phyloP scores from a whole-genome alignment of 2,797 vertebrate genomes.

The Scyliorhinus canicula region DNA sequence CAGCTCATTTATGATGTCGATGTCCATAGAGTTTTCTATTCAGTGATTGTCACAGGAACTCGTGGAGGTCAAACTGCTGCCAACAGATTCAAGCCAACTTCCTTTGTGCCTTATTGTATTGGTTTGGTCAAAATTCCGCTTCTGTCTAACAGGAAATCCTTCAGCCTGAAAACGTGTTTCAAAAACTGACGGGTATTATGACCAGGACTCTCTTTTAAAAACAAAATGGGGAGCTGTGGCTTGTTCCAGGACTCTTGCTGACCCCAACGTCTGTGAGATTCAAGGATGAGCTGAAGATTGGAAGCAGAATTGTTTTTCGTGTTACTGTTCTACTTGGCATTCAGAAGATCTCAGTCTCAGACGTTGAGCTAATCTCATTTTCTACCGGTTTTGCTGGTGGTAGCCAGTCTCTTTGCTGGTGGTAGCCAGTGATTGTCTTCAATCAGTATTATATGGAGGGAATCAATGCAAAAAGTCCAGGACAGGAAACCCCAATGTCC shows the following conservation, averaged over 20 bases:
- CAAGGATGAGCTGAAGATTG: background rate
- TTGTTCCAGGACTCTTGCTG: background rate
- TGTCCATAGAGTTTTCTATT: background rate
- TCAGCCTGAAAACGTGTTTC: background rate
- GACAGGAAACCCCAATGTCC: background rate
- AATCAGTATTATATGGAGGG: no score
- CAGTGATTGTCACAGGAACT: background rate
- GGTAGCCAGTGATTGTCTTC: no score
- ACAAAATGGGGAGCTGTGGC: background rate
- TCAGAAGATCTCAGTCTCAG: no score
- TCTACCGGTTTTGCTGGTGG: no score
- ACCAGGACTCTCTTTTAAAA: no score
- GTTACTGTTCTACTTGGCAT: no score
- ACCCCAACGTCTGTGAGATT: background rate
- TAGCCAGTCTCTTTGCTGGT: no score
- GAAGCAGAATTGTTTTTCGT: no score
- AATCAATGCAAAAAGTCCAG: no score
- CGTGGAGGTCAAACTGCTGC: background rate
- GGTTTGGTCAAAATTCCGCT: background rate
- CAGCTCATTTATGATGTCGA: background rate
- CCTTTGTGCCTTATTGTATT: background rate
- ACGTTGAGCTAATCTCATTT: no score
- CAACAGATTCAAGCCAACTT: background rate
- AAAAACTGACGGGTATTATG: constrained; percentile 41
- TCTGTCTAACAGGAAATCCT: background rate